Percentiles rank a stretch among this genome's conserved stretches.
phyloP scores from a whole-genome alignment of 2,113 vertebrate genomes.

The Lucifuga dentata region DNA sequence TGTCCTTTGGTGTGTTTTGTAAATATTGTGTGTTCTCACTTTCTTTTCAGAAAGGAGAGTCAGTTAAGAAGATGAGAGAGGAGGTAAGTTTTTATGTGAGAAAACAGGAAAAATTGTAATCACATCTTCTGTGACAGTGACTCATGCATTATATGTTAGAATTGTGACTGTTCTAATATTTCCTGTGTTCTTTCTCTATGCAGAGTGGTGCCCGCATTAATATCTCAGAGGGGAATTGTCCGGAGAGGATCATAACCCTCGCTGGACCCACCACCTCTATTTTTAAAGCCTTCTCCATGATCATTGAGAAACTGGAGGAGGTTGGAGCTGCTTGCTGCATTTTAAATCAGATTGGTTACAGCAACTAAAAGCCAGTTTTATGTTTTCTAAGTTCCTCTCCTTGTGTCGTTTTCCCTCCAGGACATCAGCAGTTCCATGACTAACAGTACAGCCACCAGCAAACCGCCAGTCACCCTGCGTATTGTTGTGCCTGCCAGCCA shows the following conservation, averaged over 20 bases:
- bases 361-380: neutral
- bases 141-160: neutral
- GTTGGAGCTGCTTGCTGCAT: slow-evolving; percentile 71
- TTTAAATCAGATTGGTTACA: no score
- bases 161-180: neutral
- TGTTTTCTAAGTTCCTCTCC: neutral
- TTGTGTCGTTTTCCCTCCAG: slow-evolving; percentile 66
- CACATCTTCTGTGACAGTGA: neutral
- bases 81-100: slow-evolving; percentile 83
- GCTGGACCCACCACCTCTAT: slow-evolving; percentile 98
- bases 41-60: slow-evolving; percentile 92
- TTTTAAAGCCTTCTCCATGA: slow-evolving; percentile 99
- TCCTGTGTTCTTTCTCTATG: slow-evolving; percentile 22
- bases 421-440: slow-evolving; percentile 99
- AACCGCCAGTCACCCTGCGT: slow-evolving; percentile 96
- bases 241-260: slow-evolving; percentile 97
- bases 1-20: slow-evolving; percentile 8
- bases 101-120: neutral
- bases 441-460: slow-evolving; percentile 97
- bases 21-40: slow-evolving; percentile 32
- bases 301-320: slow-evolving; percentile 99
- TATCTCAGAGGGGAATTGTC: slow-evolving; percentile 99
- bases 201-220: slow-evolving; percentile 98
- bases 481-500: slow-evolving; percentile 98
- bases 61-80: slow-evolving; percentile 99